A percentile compares a stretch with the other conserved stretches of the same genome.
phyloP scores from a whole-genome alignment of 2,888 invertebrate species.

The Apocheima hispidaria region DNA sequence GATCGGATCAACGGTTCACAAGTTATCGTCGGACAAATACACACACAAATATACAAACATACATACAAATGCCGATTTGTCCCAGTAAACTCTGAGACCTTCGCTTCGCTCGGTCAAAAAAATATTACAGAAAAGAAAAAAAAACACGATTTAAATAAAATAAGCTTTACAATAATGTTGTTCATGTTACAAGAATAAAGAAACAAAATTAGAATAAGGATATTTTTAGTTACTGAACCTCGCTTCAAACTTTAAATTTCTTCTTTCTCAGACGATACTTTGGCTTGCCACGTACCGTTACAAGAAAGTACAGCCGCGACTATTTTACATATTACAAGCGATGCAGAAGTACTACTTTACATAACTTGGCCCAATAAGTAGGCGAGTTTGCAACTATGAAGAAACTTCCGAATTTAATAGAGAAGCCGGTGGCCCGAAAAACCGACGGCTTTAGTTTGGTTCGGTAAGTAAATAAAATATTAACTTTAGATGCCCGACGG shows the following conservation, averaged over 20 bases:
- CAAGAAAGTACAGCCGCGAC: constrained; percentile 21
- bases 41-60: too few relatives aligned
- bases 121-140: too few relatives aligned
- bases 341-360: constrained; percentile 35
- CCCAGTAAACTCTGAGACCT: too few relatives aligned
- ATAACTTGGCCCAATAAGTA: constrained; percentile 57
- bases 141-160: too few relatives aligned
- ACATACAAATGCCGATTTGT: too few relatives aligned
- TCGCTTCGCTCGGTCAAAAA: too few relatives aligned
- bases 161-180: too few relatives aligned
- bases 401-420: constrained; percentile 59
- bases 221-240: not conserved
- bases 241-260: not conserved
- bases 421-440: constrained; percentile 58
- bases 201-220: too few relatives aligned
- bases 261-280: constrained; percentile 3
- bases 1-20: too few relatives aligned
- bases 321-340: constrained; percentile 32
- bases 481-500: constrained; percentile 31
- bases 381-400: constrained; percentile 54
- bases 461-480: constrained; percentile 42
- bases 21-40: too few relatives aligned
- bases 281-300: not conserved
- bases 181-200: too few relatives aligned
- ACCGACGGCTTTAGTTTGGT: constrained; percentile 46